Conservation (phyloP, 1,140 invertebrate genomes). For the Steinernema khuongi region DNA sequence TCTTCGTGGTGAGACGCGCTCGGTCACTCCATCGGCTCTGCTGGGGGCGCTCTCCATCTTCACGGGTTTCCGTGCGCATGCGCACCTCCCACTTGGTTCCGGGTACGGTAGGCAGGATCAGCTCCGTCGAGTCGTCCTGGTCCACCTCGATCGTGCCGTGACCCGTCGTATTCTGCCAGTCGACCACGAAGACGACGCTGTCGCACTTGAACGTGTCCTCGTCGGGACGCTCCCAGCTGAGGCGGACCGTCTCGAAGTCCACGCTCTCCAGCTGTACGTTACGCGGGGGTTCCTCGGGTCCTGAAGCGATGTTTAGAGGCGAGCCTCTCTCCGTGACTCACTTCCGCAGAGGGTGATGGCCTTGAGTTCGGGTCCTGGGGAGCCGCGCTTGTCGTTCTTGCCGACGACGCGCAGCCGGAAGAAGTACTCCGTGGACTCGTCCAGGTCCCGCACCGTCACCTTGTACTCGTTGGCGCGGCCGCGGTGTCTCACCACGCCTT, state of each 20-base stretch:
- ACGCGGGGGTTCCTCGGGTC: slow-evolving; percentile 52
- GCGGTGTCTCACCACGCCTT: slow-evolving; percentile 52
- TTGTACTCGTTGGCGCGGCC: slow-evolving; percentile 47
- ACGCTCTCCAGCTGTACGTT: slow-evolving; percentile 51
- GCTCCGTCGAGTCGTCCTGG: slow-evolving; percentile 34
- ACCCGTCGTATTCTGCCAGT: slow-evolving; percentile 44
- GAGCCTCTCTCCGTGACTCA: neutral
- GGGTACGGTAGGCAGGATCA: slow-evolving; percentile 32
- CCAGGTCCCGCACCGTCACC: slow-evolving; percentile 45
- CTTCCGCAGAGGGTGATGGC: slow-evolving; percentile 53
- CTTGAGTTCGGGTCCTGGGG: slow-evolving; percentile 54
- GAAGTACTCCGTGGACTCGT: slow-evolving; percentile 56
- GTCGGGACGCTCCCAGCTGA: slow-evolving; percentile 51
- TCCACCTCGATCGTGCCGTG: slow-evolving; percentile 30
- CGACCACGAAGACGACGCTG: slow-evolving; percentile 51
- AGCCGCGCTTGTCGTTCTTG: slow-evolving; percentile 57
- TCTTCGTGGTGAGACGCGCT: slow-evolving; percentile 47
- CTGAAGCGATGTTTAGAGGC: slow-evolving; percentile 16
- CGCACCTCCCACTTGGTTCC: slow-evolving; percentile 56
- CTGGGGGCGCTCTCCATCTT: slow-evolving; percentile 54
- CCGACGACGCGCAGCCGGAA: slow-evolving; percentile 57
- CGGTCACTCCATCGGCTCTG: slow-evolving; percentile 47
- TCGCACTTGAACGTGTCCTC: slow-evolving; percentile 58
- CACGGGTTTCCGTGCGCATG: slow-evolving; percentile 57
- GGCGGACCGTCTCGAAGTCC: slow-evolving; percentile 50